Evolutionary conservation across 2,797 vertebrate species (phyloP), one percentile per base, ranked within the genome.

Genomic region (Brotula barbata): DNA sequence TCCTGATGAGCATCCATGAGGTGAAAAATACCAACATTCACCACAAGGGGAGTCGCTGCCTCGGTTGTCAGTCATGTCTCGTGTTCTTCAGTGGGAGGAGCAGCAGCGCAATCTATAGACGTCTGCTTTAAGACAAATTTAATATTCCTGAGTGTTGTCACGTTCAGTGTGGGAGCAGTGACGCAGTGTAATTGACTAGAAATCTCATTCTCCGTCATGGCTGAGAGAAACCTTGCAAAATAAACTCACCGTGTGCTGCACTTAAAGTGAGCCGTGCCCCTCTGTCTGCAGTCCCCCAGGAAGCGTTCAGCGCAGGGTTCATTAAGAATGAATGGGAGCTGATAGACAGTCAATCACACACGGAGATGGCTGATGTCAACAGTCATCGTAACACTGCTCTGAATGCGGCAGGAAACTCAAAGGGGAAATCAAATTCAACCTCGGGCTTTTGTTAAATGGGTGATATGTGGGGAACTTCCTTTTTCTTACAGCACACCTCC

Each of bases 241-340:
- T 46, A 46, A 44, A 3, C 28, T 21, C 54, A 42, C 17, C 6
- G n/a, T 61, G 14, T 8, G 3, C 25, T 51, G 25, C 28, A n/a
- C 49, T 50, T 51, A 55, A 55, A 33, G 55, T 58, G 45, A 4
- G 14, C 37, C 8, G 25, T 4, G 25, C 6, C 6, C 31, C 19
- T 50, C 36, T 40, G 22, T 36, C 46, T 23, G 33, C 58, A 46
- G 53, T 67, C 70, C 63, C 8, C 54, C 78, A 54, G 71, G 77
- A 75, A 65, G 59, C 52, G 3, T 31, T 56, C 43, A 60, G 52
- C 48, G 6, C 34, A 6, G 59, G 47, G 66, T 73, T 80, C 68
- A 82, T 82, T 46, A 81, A 83, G 56, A 80, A 75, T 78, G 54
- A 84, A 89, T 75, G 49, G 22, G 43, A 42, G 52, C 28, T 13